Base-by-base conservation (phyloP, 1,140 invertebrate species). In the Diachasma alloeum region DNA sequence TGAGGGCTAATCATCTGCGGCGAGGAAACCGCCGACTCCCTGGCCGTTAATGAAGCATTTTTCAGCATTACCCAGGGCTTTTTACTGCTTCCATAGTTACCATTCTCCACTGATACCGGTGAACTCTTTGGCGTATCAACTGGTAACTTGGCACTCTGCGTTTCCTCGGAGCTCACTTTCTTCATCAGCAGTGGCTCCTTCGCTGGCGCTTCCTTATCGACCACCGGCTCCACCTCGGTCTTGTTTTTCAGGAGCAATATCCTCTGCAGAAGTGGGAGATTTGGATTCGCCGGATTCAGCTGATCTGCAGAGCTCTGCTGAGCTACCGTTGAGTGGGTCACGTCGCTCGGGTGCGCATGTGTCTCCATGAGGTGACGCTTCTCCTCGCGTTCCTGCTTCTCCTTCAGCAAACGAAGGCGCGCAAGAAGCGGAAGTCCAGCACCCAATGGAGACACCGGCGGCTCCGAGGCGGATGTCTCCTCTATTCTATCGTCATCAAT, bases 351-450 rank as follows among this genome's bases (percentile, higher is more conserved):
- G 81, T 87, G 86, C 42, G 84, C 86, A 71, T 90, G 89, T 80
- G 46, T 85, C 80, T 90, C 90, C 87, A 90, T 91, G 83, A 91
- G 90, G 79, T 85, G 91, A 73, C 87, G 86, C 88, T 86, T 93
- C 89, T 91, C 89, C 44, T 92, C 92, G 9, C 91, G 90, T 63
- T 96, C 95, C 86, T 96, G 95, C 86, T 96, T 96, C 83, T 96
- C 95, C 83, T 96, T 96, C 0, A 97, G 90, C 9, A 97, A 86
- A 81, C 95, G 93, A 8, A 97, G 86, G 68, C 95, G 88, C 17
- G 94, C 91, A 0, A 97, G 87, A 4, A 97, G 86, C 0, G 96
- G 96, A n/a, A 97, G 87, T 0, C 96, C 96, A 0, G 95, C 94
- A 6, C 95, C 95, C 37, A 96, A 90, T 0, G 95, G 93, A 59